Base-by-base conservation (phyloP, 2,113 vertebrate species). In the Hippocampus barbouri region DNA sequence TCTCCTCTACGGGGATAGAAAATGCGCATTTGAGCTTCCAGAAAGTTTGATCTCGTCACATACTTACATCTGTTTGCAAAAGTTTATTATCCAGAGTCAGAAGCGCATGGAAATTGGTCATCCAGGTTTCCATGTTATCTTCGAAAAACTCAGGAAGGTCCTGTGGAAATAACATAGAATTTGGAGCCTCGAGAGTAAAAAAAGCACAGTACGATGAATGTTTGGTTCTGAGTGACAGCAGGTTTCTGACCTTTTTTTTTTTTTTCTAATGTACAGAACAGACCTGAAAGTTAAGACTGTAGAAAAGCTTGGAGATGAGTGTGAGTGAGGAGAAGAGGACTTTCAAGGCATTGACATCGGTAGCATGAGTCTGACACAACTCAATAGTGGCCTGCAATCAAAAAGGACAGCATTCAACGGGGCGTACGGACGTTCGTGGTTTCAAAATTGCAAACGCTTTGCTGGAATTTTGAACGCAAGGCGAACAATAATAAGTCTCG, bases 91-190 rank as follows among this genome's bases (percentile, higher is more conserved):
- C 97, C 89, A 99, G 87, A 73, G 97, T 99, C 83, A 99, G 87
- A 38, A 99, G 92, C 66, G 89, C 96, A 67, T 99, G 97, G 77
- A 99, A 99, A 89, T 98, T 95, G 12, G 95, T 95, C 97, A 99
- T 99, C 97, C 97, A 99, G 0, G 97, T 98, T 89, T 98, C 97
- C 97, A 99, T 99, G 89, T 99, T 97, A 89, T 99, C 97, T 88
- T 99, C 97, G 93, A 99, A 99, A 88, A 98, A 99, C 84, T 99
- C 97, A 21, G 97, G 97, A 70, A 99, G 96, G 86, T 99, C 97
- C 97, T 99, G 78, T 23, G 8, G 5, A 64, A 74, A 45, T 1
- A 71, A 65, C 1, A 45, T 16, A 80, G 23, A 63, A 38, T 66
- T 66, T 16, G 65, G 14, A 6, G 53, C 21, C 21, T 38, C 34